Conservation (phyloP, 2,113 vertebrate species). For the Excalfactoria chinensis region DNA sequence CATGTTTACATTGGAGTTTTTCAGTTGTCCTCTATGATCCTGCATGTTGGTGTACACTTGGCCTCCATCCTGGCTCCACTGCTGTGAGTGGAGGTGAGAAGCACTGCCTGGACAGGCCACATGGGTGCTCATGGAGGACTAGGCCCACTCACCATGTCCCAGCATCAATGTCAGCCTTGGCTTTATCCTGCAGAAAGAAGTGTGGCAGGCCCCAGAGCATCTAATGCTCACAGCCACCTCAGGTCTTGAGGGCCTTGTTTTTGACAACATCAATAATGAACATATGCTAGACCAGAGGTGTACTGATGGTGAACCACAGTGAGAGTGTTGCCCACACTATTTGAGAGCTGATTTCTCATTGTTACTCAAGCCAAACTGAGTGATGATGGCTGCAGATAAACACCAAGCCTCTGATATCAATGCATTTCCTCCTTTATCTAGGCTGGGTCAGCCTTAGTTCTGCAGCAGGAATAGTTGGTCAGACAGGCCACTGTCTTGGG, state of each 20-base stretch:
- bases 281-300: background rate
- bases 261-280: too few species aligned
- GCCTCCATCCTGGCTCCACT: background rate
- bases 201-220: background rate
- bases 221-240: background rate
- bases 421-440: background rate
- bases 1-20: background rate
- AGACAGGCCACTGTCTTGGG: background rate
- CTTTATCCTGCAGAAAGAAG: background rate
- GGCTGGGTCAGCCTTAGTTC: background rate
- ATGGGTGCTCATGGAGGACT: too few species aligned
- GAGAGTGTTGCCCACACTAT: background rate
- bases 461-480: background rate
- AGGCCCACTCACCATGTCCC: fast-evolving
- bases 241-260: background rate
- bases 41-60: fast-evolving
- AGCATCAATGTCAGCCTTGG: fast-evolving
- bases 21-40: fast-evolving
- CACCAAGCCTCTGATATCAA: background rate
- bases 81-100: background rate
- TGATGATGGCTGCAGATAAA: background rate
- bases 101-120: background rate
- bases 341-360: background rate
- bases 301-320: background rate
- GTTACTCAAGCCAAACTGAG: background rate